Base-by-base conservation (phyloP, 2,113 vertebrate species). In the Candoia aspera region DNA sequence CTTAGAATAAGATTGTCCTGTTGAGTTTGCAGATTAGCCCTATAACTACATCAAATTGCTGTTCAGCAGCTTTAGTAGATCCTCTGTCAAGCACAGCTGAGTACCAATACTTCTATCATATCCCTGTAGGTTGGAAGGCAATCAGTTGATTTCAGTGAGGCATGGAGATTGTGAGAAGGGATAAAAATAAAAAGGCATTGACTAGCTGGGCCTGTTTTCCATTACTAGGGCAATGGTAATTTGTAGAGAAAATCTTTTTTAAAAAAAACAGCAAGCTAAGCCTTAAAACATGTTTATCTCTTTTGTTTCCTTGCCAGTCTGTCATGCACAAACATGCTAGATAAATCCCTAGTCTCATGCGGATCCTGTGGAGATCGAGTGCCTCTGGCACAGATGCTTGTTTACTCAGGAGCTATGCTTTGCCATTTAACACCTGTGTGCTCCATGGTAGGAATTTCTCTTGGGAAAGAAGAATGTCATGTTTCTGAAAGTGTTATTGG, bases 361-460 rank as follows among this genome's bases (percentile, higher is more conserved):
- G 29, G 86, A 84, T 88, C 68, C 86, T 88, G 86, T 86, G 84
- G 68, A 84, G 90, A 87, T 90, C 68, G 42, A 79, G 42, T 90
- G 85, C 55, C 53, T 64, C 57, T 90, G 85, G 92, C 89, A 83
- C 85, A 87, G 6, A 87, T 33, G 26, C 58, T 84, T 93, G 90
- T 91, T 93, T 93, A 93, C 49, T 53, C 90, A 84, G 57, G 68
- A 90, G 17, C 49, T 68, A 1, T 91, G 90, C 49, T 91, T 62
- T 91, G 68, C 68, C 88, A 42, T 57, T 88, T 83, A 87, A 85
- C 73, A 88, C 92, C 92, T 91, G 90, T 91, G 57, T 6, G 6
- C 89, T 85, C 58, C 24, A 49, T 88, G 49, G n/a, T 60, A 87
- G 86, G 46, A 24, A 84, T 55, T 84, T 93, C 86, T 79, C 86